phyloP scores from a whole-genome alignment of 2,888 invertebrate genomes.

The Heliconius hortense region DNA sequence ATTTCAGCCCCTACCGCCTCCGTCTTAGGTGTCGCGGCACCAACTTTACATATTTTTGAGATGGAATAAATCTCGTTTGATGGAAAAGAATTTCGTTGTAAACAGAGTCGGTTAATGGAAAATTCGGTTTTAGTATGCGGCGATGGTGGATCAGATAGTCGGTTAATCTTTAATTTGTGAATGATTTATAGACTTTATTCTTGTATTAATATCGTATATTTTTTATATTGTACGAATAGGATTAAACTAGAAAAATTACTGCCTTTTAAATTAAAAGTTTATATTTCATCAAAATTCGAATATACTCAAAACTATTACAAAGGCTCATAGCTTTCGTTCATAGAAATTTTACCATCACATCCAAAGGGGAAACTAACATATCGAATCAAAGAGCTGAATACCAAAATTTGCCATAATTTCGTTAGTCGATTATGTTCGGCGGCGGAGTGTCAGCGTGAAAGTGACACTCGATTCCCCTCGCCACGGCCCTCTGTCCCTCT shows the following conservation, averaged over 20 bases:
- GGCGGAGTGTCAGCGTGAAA: constrained; percentile 68
- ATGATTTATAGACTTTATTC: constrained; percentile 15
- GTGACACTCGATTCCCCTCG: constrained; percentile 58
- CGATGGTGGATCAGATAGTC: constrained; percentile 55
- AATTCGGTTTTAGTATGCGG: constrained; percentile 70
- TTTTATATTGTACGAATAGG: not conserved
- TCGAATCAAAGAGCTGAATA: constrained; percentile 56
- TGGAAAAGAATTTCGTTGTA: constrained; percentile 73
- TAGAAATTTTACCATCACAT: not conserved
- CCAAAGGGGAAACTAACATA: constrained; percentile 1
- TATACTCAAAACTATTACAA: too few relatives aligned
- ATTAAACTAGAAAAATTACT: too few relatives aligned
- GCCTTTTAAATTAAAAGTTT: too few relatives aligned
- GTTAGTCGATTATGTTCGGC: constrained; percentile 70
- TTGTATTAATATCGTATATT: not conserved
- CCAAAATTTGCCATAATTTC: constrained; percentile 66
- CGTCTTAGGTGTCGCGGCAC: constrained; percentile 59
- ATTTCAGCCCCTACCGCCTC: constrained; percentile 66
- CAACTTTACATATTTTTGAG: constrained; percentile 78
- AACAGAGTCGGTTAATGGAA: constrained; percentile 73
- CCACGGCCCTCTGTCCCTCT: constrained; percentile 39
- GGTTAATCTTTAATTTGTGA: constrained; percentile 31
- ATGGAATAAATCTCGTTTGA: constrained; percentile 75
- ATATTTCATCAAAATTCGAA: too few relatives aligned
- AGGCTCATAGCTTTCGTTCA: not conserved